Conservation (phyloP, 2,797 vertebrate species). For the Podargus strigoides region DNA sequence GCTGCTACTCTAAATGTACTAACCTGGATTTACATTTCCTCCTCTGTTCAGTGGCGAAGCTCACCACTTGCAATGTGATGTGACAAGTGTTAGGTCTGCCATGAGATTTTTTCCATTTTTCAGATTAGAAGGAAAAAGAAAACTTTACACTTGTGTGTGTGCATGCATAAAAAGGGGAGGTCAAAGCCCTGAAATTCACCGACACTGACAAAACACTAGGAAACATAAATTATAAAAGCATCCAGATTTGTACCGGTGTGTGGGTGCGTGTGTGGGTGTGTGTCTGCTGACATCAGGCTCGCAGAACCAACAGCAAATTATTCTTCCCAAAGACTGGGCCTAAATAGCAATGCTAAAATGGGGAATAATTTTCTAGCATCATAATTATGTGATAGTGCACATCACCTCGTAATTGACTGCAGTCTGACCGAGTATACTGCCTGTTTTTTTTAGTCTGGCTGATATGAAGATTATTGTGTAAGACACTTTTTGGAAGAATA, state of each 20-base stretch:
- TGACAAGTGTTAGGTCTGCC: not conserved
- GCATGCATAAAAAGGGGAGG: not conserved
- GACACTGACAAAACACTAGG: not conserved
- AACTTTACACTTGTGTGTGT: not conserved
- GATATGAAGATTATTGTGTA: not conserved
- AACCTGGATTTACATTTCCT: not conserved
- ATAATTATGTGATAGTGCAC: not conserved
- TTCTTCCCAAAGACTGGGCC: not conserved
- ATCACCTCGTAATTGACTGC: not conserved
- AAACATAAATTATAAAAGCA: not conserved
- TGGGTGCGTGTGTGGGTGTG: accelerated
- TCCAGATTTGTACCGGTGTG: not conserved
- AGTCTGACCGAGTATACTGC: not conserved
- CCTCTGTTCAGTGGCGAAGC: not conserved
- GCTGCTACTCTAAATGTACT: not conserved
- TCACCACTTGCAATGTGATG: not conserved
- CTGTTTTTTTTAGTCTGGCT: not conserved
- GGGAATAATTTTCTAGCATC: not conserved
- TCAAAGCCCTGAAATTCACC: not conserved
- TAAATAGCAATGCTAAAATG: not conserved
- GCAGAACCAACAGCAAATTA: not conserved
- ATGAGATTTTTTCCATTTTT: not conserved
- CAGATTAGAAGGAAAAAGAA: not conserved
- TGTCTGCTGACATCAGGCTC: not conserved
- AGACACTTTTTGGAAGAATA: not conserved